Base-by-base conservation (phyloP, 2,113 vertebrate species). In the Pithys albifrons region DNA sequence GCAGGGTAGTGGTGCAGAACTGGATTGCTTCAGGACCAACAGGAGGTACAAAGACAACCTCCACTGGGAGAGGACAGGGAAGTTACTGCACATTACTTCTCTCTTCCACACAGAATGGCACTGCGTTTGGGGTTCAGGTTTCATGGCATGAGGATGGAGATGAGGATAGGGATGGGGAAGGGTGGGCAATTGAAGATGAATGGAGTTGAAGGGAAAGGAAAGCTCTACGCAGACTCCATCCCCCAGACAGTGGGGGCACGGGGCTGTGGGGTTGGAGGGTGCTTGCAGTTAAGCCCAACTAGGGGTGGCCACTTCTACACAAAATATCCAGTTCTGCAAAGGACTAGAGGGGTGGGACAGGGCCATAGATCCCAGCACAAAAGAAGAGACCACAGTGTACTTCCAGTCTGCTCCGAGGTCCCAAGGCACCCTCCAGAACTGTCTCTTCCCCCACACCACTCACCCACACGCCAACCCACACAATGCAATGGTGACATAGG, bases 1-100 rank as follows among this genome's bases (percentile, higher is more conserved):
- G 85, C 71, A 73, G 72, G 96, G 90, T 93, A 95, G 76, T 96
- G 94, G 92, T 93, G 97, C 97, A 97, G 95, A 98, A 96, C 92
- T 94, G 88, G 87, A 73, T 58, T 94, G 91, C 43, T 97, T 97
- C 95, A 81, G 96, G 90, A 97, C 95, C 93, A 96, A 95, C 92
- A 96, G 92, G 94, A 96, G 95, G 94, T 76, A 97, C 81, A 96
- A 97, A 97, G 91, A 91, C 94, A 92, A 83, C 83, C 90, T 96
- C 91, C 79, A 57, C 91, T 57, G 74, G 90, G 88, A 96, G 96
- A 64, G 49, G 61, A 86, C 4, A 2, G 84, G 88, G 88, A 96
- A 97, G 89, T 95, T 95, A 91, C 95, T 92, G 92, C 84, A 96
- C 95, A 93, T 95, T 80, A 94, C 86, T 91, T 95, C 82, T 28